Evolutionary conservation across 2,113 vertebrate genomes (phyloP), one percentile per base, ranked within the genome.

Genomic region (Caranx melampygus): DNA sequence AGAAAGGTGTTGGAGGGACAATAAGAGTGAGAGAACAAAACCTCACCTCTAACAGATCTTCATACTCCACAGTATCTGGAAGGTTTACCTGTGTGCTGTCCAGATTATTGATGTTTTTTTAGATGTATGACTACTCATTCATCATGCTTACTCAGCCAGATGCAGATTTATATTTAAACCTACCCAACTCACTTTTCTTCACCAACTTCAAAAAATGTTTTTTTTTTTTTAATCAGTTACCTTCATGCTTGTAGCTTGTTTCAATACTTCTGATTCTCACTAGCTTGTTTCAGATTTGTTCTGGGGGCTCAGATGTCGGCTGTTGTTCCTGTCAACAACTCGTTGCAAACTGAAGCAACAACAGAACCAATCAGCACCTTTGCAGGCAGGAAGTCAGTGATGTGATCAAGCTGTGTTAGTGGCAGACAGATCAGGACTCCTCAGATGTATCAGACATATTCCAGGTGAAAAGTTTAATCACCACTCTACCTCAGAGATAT

Each of bases 261-360:
- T 57, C 5, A 1, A 15, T 10, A 44, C 35, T 45, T 37, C 26
- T 34, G 10, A 51, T 42, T 35, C 58, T 26, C 10, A 8, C 49
- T 15, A 21, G 15, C 47, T 37, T 14, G 8, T 47, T 57, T 40
- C 34, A 21, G 67, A 75, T 72, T 80, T 33, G 15, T 9, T 72
- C 26, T n/a, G 35, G 40, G 35, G 51, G 14, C 70, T 86, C 70
- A 70, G 69, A 45, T 74, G 40, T 61, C 40, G 40, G 49, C 26
- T 21, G 40, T 37, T 35, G 26, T 54, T 40, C 58, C 57, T 60
- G 64, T 75, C 76, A 75, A 52, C 54, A 60, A 37, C 3, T 6
- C 33, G 51, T 63, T 26, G 20, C 8, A 40, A 57, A 31, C 3
- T 20, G 45, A 9, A 60, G 51, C 49, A 70, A 42, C 47, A 49